Conservation (phyloP, 2,113 vertebrate genomes). For the Burhinus oedicnemus region DNA sequence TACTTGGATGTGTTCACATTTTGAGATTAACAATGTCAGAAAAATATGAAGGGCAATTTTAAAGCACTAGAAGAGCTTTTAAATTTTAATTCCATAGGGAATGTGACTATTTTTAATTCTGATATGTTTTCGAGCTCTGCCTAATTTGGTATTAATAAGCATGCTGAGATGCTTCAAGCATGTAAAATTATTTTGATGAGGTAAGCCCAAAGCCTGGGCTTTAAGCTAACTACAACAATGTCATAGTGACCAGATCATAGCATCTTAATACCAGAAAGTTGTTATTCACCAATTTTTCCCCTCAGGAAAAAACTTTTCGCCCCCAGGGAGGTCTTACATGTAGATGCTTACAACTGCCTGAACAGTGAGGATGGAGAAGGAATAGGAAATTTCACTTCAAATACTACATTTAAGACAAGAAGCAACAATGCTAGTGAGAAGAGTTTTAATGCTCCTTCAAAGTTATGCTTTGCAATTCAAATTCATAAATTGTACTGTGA, state of each 20-base stretch:
- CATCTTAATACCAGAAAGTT: background rate
- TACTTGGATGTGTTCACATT: background rate
- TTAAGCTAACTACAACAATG: constrained; percentile 11
- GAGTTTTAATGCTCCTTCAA: background rate
- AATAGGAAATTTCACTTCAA: background rate
- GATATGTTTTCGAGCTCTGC: background rate
- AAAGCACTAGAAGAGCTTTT: background rate
- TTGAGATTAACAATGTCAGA: background rate
- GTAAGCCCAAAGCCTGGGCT: background rate
- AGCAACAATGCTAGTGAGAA: background rate
- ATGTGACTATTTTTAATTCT: background rate
- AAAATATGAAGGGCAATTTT: background rate
- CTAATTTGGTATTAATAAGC: background rate
- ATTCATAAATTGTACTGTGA: background rate
- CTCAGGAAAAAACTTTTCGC: background rate
- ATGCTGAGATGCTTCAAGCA: constrained; percentile 21
- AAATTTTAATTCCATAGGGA: background rate
- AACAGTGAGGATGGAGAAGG: background rate
- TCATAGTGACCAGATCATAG: background rate
- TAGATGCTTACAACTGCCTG: background rate
- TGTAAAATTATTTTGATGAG: background rate
- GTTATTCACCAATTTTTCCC: background rate
- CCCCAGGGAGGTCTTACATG: background rate
- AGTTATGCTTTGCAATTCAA: background rate
- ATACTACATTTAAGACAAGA: background rate